These are phyloP conservation scores for Chorisops tibialis DNA, from an alignment of 2,888 invertebrate species.

Conservation along the genomic window DNA sequence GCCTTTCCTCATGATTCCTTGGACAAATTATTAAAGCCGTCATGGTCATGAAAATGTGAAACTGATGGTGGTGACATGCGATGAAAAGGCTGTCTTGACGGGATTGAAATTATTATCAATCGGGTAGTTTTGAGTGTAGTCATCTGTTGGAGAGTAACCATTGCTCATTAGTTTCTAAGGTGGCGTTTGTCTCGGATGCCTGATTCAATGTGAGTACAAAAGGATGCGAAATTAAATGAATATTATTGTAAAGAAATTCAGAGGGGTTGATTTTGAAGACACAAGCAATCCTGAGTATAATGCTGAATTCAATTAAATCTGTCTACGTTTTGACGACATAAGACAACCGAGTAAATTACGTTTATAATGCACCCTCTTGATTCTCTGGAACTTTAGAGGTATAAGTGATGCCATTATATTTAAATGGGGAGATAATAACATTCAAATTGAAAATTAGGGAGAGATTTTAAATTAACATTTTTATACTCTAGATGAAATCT, in stretches of 20 bases:
- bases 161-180: too few species aligned
- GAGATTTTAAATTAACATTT: too few species aligned
- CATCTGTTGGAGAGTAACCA: constrained; percentile 7
- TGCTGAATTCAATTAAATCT: constrained; percentile 24
- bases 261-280: neutral
- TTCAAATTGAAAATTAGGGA: too few species aligned
- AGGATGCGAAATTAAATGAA: constrained; percentile 20
- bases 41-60: constrained; percentile 25
- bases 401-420: too few species aligned
- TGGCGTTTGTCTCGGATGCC: too few species aligned
- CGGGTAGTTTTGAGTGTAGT: constrained; percentile 5
- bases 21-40: constrained; percentile 30
- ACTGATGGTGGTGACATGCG: constrained; percentile 29
- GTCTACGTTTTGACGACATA: neutral
- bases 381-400: too few species aligned
- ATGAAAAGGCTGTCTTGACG: constrained; percentile 15
- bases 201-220: neutral
- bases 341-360: too few species aligned
- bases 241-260: neutral
- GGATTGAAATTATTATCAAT: constrained; percentile 18
- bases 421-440: too few species aligned
- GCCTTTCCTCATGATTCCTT: neutral
- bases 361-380: too few species aligned
- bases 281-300: neutral
- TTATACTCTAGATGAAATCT: too few species aligned